Evolutionary conservation across 1,140 invertebrate genomes (phyloP).

Genomic region (Philaenus spumarius): DNA sequence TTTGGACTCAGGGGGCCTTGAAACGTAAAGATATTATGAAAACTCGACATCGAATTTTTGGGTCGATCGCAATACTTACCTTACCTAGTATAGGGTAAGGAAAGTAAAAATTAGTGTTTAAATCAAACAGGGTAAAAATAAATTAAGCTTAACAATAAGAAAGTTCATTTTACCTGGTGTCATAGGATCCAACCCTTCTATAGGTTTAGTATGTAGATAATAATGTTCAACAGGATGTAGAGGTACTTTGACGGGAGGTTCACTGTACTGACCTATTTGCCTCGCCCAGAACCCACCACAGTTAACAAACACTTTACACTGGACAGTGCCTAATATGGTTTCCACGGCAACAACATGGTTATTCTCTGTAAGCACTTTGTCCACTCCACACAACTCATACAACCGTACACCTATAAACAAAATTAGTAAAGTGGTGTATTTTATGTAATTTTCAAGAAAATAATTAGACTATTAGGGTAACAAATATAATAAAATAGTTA

Average conservation of each 20-base stretch:
- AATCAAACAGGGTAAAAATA: too few species aligned
- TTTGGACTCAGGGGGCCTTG: too few species aligned
- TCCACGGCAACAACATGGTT: conserved; percentile 59
- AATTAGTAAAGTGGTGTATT: conserved; percentile 11
- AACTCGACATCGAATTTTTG: too few species aligned
- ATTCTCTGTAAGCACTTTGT: conserved; percentile 56
- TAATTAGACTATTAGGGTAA: neutral
- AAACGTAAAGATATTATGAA: too few species aligned
- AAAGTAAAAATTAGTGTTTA: too few species aligned
- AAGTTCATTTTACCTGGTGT: conserved; percentile 67
- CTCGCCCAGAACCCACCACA: conserved; percentile 78
- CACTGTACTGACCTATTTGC: conserved; percentile 71
- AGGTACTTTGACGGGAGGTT: conserved; percentile 82
- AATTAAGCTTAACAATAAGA: too few species aligned
- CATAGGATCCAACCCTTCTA: conserved; percentile 59
- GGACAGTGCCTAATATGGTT: conserved; percentile 66
- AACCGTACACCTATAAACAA: conserved; percentile 66
- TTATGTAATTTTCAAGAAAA: neutral
- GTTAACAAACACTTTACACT: conserved; percentile 89
- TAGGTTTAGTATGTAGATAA: conserved; percentile 80
- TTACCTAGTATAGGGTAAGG: too few species aligned
- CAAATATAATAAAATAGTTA: neutral
- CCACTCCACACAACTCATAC: conserved; percentile 74
- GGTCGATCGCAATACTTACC: too few species aligned
- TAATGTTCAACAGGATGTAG: conserved; percentile 91